phyloP scores from a whole-genome alignment of 1,140 invertebrate species.

The Daktulosphaira vitifoliae region DNA sequence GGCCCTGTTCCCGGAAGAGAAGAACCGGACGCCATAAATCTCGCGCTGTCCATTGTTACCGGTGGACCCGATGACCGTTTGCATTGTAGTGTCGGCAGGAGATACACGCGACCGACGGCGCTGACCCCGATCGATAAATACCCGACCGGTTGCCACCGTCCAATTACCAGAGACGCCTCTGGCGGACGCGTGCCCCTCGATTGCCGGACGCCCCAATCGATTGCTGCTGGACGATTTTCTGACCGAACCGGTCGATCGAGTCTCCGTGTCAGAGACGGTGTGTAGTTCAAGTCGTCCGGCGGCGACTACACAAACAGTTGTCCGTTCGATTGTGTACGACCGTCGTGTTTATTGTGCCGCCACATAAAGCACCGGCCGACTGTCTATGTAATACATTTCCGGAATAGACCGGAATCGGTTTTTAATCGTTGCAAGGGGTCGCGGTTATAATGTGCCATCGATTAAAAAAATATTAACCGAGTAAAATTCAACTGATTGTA shows the following conservation, averaged over 20 bases:
- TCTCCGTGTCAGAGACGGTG: neutral
- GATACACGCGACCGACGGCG: neutral
- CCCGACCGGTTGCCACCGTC: neutral
- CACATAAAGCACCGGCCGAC: neutral
- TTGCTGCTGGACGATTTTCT: neutral
- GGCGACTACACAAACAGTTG: neutral
- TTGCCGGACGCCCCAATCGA: neutral
- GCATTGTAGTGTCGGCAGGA: neutral
- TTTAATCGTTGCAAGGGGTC: constrained; percentile 19
- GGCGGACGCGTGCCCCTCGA: neutral
- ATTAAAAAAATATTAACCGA: no score
- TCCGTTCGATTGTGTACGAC: neutral
- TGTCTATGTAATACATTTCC: constrained; percentile 18
- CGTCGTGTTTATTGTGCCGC: constrained; percentile 19
- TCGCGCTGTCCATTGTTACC: neutral
- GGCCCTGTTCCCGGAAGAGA: constrained; percentile 20
- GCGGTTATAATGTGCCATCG: no score
- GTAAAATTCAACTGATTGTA: no score
- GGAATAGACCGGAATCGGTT: constrained; percentile 13
- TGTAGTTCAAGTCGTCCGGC: neutral
- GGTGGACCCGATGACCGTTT: neutral
- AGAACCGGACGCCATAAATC: constrained; percentile 29
- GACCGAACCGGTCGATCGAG: neutral
- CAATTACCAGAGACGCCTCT: constrained; percentile 31
- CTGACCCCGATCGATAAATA: constrained; percentile 22